These are phyloP conservation scores for Acleris laterana DNA, from an alignment of 2,888 invertebrate species.

Conservation along the genomic window DNA sequence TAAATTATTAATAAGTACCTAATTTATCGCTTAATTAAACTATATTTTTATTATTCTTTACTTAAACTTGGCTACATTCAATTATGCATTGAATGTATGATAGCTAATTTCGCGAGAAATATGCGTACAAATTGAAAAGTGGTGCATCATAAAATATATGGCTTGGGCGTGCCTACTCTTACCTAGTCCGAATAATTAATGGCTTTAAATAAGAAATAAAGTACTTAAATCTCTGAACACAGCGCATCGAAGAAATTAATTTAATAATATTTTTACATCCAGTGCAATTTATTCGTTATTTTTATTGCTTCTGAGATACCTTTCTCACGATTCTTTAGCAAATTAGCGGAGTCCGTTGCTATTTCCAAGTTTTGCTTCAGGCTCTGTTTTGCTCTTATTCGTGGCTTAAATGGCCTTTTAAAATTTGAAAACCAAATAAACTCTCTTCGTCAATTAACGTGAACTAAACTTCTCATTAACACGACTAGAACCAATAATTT, in stretches of 20 bases:
- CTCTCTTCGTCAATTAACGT: neutral
- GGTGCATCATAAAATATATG: slow-evolving; percentile 17
- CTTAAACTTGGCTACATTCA: neutral
- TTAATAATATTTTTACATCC: slow-evolving; percentile 21
- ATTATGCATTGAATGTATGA: neutral
- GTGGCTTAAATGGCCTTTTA: neutral
- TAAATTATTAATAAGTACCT: neutral
- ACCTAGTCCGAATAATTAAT: slow-evolving; percentile 22
- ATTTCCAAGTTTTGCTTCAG: slow-evolving; percentile 6
- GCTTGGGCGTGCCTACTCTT: slow-evolving; percentile 6
- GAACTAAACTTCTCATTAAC: no score
- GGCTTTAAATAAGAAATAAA: slow-evolving; percentile 17
- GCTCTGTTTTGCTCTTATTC: slow-evolving; percentile 1
- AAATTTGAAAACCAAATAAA: neutral
- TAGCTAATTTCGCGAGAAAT: slow-evolving; percentile 4
- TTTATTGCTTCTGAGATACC: slow-evolving; percentile 21
- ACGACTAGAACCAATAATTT: no score
- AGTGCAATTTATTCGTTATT: slow-evolving; percentile 22
- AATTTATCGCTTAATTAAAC: no score
- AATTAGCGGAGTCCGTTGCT: neutral
- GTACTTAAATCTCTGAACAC: slow-evolving; percentile 15
- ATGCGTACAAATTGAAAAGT: slow-evolving; percentile 28
- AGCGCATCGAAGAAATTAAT: slow-evolving; percentile 19
- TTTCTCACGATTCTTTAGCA: slow-evolving; percentile 25
- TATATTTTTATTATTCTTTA: neutral